A percentile compares a stretch with the other conserved stretches of the same genome.
These are phyloP conservation scores for Eledone cirrhosa DNA, from an alignment of 2,888 invertebrate genomes.

Conservation along the genomic window DNA sequence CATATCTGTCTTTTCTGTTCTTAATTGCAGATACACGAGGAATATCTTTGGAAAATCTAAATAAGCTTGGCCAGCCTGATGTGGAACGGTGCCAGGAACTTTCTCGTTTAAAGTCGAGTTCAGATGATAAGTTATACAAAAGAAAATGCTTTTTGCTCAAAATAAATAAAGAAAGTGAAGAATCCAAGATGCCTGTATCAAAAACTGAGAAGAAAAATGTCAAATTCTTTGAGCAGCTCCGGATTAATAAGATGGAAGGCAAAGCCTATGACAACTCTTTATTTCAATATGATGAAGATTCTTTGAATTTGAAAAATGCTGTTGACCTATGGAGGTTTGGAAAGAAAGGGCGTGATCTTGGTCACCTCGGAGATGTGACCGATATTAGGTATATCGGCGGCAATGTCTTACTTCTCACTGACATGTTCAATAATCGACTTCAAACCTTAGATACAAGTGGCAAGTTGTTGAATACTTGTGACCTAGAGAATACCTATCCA, in stretches of 20 bases:
- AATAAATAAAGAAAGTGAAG: too few species aligned
- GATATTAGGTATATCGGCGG: slow-evolving; percentile 38
- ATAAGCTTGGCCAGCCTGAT: too few species aligned
- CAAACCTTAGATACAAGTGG: slow-evolving; percentile 48
- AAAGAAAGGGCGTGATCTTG: slow-evolving; percentile 37
- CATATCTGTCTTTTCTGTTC: too few species aligned
- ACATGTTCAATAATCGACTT: slow-evolving; percentile 51
- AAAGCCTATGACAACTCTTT: slow-evolving; percentile 10
- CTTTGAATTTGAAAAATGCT: neutral
- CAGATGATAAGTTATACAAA: too few species aligned
- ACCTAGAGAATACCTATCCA: slow-evolving; percentile 45
- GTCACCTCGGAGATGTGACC: slow-evolving; percentile 43
- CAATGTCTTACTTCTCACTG: slow-evolving; percentile 50
- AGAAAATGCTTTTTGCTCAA: too few species aligned
- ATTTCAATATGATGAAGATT: neutral
- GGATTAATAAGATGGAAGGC: neutral
- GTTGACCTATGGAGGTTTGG: slow-evolving; percentile 36
- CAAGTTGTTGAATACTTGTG: slow-evolving; percentile 39
- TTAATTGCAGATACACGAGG: too few species aligned
- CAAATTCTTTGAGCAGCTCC: too few species aligned
- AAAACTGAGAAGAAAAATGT: too few species aligned
- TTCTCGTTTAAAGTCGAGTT: too few species aligned
- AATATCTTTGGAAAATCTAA: too few species aligned
- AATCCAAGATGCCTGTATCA: too few species aligned
- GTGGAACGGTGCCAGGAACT: too few species aligned